Evolutionary conservation across 2,113 vertebrate genomes (phyloP), one percentile per base, ranked within the genome.

Genomic region (Chloropsis hardwickii): DNA sequence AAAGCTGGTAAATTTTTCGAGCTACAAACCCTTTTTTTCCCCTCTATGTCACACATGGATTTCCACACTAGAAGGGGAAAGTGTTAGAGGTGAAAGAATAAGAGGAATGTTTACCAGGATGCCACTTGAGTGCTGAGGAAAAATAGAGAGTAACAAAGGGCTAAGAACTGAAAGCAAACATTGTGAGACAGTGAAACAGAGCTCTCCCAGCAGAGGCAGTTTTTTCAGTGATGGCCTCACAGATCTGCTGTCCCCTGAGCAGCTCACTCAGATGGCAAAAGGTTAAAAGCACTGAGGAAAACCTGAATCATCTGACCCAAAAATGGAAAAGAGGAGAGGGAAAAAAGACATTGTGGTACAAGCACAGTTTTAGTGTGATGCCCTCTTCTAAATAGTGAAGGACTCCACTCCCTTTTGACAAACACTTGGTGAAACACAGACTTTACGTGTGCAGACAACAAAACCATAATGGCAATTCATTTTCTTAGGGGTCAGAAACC

Each of bases 221-320:
- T 74, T 64, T 77, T 54, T 58, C 69, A 95, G 61, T 3, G 4
- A 65, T 79, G 77, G 74, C 79, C 58, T 91, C 90, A 54, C 58
- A 80, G 78, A 29, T 33, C 37, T 48, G n/a, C 81, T 66, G 81
- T 50, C 92, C 85, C 67, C 86, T 44, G 54, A 92, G 82, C 80
- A 74, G 64, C 85, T 85, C 37, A 2, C 47, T 92, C 74, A 83
- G 64, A 67, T 25, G 80, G 81, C 92, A 56, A 48, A 85, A 91
- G 93, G 90, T 90, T 94, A 96, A 93, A 93, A 95, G 71, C 90
- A 86, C 27, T 12, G 54, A 93, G 92, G 94, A 97, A 95, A 96
- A 93, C 87, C 90, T 95, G 94, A 96, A 92, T 97, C 94, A 97
- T 93, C 79, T 88, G 79, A 90, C 85, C 79, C 79, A 94, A 96